Conservation (phyloP, 2,797 vertebrate species). For the Rousettus madagascariensis region DNA sequence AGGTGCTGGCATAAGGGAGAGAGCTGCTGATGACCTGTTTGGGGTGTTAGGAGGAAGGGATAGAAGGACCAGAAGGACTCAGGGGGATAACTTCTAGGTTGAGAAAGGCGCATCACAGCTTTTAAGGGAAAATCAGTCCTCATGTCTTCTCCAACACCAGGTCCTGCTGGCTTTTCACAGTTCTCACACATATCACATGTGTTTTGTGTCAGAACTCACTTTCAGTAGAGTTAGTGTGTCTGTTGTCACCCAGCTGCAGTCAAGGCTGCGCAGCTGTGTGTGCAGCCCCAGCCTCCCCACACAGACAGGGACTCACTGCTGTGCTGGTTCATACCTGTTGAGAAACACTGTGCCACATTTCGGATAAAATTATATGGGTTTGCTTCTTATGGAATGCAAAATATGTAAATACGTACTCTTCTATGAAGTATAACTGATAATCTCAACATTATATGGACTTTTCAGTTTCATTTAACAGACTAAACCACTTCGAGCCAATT, state of each 20-base stretch:
- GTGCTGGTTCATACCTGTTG: background rate
- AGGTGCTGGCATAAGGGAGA: background rate
- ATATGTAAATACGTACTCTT: background rate
- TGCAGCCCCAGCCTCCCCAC: background rate
- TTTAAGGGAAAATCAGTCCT: background rate
- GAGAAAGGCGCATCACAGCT: background rate
- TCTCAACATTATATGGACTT: background rate
- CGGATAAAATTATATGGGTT: background rate
- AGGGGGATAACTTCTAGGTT: background rate
- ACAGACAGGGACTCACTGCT: background rate
- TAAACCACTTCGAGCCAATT: background rate
- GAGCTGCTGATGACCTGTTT: background rate
- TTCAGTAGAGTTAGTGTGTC: background rate
- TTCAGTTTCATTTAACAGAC: background rate
- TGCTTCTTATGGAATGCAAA: background rate
- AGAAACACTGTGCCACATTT: background rate
- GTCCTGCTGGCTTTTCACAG: background rate
- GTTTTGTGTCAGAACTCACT: background rate
- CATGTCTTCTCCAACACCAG: background rate
- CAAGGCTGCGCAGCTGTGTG: background rate
- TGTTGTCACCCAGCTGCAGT: background rate
- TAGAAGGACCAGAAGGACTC: background rate
- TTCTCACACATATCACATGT: background rate
- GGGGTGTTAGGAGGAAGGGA: no score
- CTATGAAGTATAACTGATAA: background rate